A percentile compares a stretch with the other conserved stretches of the same genome.
These are phyloP conservation scores for Miltochrista miniata DNA, from an alignment of 2,888 invertebrate species.

Conservation along the genomic window DNA sequence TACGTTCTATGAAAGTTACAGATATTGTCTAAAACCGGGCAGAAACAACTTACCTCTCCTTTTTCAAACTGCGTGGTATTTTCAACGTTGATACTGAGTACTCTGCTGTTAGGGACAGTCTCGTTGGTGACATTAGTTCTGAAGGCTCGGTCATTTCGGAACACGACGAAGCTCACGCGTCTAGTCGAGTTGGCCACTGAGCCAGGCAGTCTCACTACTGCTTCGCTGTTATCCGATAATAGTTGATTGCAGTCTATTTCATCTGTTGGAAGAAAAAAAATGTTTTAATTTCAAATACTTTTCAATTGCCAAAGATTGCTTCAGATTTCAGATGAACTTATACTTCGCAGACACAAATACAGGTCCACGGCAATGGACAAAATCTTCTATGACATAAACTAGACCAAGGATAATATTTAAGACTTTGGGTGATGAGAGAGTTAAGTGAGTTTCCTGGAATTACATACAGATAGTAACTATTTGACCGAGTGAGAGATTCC, in stretches of 20 bases:
- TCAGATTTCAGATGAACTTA: no score
- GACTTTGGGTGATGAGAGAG: no score
- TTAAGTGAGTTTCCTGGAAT: no score
- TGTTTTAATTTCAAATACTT: not conserved
- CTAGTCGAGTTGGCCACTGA: constrained; percentile 52
- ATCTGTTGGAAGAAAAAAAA: constrained; percentile 39
- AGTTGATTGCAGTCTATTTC: constrained; percentile 50
- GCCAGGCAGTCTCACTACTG: constrained; percentile 66
- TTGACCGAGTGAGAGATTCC: no score
- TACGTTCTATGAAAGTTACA: no score
- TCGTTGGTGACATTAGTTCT: constrained; percentile 24
- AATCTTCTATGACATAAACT: no score
- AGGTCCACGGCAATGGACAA: no score
- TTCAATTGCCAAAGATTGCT: no score
- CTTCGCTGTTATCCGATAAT: constrained; percentile 53
- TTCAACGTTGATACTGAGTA: constrained; percentile 76
- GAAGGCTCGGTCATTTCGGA: constrained; percentile 75
- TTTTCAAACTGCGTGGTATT: constrained; percentile 57
- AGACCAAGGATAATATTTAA: no score
- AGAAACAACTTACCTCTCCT: constrained; percentile 56
- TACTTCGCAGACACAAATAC: no score
- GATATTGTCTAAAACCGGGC: no score
- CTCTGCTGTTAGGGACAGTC: constrained; percentile 64
- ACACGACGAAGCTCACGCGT: constrained; percentile 75
- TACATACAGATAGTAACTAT: no score